Base-by-base conservation (phyloP, 1,140 invertebrate genomes). In the Lucilia sericata region DNA sequence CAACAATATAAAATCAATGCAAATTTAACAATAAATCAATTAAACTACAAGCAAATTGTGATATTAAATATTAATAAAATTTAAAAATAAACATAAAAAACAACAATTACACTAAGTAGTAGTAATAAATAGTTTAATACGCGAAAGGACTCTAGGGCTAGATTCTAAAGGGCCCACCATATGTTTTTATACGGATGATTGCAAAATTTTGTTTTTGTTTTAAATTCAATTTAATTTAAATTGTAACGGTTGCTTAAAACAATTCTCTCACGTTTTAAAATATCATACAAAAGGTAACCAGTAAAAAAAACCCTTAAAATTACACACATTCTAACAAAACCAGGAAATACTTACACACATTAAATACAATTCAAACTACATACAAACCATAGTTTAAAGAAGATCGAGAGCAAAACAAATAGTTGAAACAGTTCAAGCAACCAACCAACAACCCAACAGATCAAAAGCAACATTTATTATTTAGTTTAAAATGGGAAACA, bases 401-500 rank as follows among this genome's bases (percentile, higher is more conserved):
- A 83, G 13, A 47, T 42, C 30, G 30, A n/a, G 14, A 25, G 13
- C 21, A 82, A 34, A 55, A 19, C 19, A 65, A 82, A 25, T 70
- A 60, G 30, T 5, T 55, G 47, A 25, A 30, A 49, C 42, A 42
- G 5, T 70, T n/a, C 17, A n/a, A n/a, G n/a, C n/a, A 70, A 30
- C 5, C 9, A 76, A 74, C 36, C 34, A 70, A 78, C 36, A 83
- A 83, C 36, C 42, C 30, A 49, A 83, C 51, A 55, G 13, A 17
- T 17, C 51, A 17, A 55, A 55, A 55, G 13, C 51, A 55, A 55
- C 51, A 82, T 17, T 17, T 25, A 34, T 17, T 14, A 42, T 12
- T 42, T 76, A 34, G 74, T 76, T 14, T 34, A 74, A 82, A 86
- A 91, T 91, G 90, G 90, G 90, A 88, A 91, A 91, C 86, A 90